Conservation (phyloP, 2,113 vertebrate genomes). For the Caranx melampygus region DNA sequence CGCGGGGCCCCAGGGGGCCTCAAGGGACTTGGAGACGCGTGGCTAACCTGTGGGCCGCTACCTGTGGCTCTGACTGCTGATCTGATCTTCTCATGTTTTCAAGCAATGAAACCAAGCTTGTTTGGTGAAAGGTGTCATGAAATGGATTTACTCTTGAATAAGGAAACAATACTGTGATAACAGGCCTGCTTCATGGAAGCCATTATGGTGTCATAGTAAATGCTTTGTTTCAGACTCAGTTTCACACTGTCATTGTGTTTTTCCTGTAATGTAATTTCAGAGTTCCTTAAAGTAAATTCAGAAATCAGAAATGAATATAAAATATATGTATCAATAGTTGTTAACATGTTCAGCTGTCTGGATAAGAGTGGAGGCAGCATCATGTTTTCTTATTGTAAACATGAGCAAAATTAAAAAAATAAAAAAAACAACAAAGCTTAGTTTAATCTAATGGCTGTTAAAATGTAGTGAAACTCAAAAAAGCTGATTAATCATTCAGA, state of each 20-base stretch:
- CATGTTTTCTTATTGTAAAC: background rate
- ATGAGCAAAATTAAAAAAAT: background rate
- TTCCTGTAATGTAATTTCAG: too few relatives aligned
- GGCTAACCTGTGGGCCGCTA: conserved; percentile 72
- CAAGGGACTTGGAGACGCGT: conserved; percentile 66
- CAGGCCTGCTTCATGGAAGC: too few relatives aligned
- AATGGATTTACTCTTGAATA: background rate
- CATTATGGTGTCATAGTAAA: too few relatives aligned
- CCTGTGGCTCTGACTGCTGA: conserved; percentile 60
- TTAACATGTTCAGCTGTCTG: too few relatives aligned
- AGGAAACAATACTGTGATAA: background rate
- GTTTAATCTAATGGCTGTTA: background rate
- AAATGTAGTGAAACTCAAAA: background rate
- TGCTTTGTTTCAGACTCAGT: too few relatives aligned
- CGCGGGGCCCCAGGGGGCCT: conserved; percentile 29
- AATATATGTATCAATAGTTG: too few relatives aligned
- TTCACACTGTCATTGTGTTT: too few relatives aligned
- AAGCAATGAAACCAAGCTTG: background rate
- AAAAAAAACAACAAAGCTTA: background rate
- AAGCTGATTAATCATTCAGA: background rate
- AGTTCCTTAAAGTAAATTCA: too few relatives aligned
- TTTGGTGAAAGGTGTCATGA: background rate
- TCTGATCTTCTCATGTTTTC: background rate
- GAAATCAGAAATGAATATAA: too few relatives aligned
- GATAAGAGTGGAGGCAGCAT: too few relatives aligned